phyloP scores from a whole-genome alignment of 2,888 invertebrate genomes.

The Chloromyia formosa region DNA sequence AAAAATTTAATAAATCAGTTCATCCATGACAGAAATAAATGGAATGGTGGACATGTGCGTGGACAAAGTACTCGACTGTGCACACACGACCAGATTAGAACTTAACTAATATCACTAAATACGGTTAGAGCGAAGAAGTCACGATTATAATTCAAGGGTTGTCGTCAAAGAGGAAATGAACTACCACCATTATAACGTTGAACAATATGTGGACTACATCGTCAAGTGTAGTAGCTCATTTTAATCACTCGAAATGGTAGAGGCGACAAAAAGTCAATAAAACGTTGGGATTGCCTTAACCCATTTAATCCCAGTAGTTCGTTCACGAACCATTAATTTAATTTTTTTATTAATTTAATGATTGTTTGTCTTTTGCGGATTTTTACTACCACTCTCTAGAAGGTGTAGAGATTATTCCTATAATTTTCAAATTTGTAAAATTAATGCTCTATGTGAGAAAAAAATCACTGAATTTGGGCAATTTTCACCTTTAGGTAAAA shows the following conservation, averaged over 20 bases:
- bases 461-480: no score
- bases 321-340: no score
- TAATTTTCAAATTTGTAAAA: no score
- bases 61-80: background rate
- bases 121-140: conserved; percentile 8
- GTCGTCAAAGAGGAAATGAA: conserved; percentile 47
- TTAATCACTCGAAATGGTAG: background rate
- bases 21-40: conserved; percentile 26
- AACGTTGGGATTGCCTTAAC: background rate
- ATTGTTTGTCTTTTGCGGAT: no score
- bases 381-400: no score
- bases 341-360: no score
- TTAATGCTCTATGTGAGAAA: no score
- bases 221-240: conserved; percentile 32
- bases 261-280: background rate
- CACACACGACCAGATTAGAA: background rate
- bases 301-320: no score
- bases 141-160: conserved; percentile 45
- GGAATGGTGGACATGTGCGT: background rate
- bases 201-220: conserved; percentile 34
- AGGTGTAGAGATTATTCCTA: no score
- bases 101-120: background rate
- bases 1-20: conserved; percentile 38
- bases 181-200: conserved; percentile 42
- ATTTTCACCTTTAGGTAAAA: no score